phyloP scores from a whole-genome alignment of 1,140 invertebrate species.

The Sinella curviseta region DNA sequence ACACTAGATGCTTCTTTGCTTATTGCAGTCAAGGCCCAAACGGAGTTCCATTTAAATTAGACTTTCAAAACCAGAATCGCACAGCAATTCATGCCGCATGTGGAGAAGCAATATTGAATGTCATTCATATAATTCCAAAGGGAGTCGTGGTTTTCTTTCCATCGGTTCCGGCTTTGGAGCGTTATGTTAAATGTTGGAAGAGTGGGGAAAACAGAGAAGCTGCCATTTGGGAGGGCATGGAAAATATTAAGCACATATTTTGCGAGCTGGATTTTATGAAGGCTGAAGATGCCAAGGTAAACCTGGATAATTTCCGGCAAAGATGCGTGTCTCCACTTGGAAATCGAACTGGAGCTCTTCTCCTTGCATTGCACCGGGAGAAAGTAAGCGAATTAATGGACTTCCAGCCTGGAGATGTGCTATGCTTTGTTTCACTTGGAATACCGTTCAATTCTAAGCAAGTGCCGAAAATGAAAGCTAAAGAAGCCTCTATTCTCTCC shows the following conservation, averaged over 20 bases:
- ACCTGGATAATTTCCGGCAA: neutral
- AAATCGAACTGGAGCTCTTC: neutral
- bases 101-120: neutral
- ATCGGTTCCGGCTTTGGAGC: neutral
- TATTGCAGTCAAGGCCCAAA: neutral
- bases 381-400: neutral
- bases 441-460: neutral
- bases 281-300: neutral
- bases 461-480: neutral
- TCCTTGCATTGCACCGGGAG: neutral
- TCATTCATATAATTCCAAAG: neutral
- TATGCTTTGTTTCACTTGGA: neutral
- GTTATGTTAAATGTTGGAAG: neutral
- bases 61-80: neutral
- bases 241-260: neutral
- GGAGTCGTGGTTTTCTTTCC: neutral
- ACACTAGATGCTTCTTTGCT: neutral
- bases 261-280: neutral
- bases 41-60: neutral
- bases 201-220: neutral
- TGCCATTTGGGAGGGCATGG: neutral
- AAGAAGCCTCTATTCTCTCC: neutral
- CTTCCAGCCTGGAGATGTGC: neutral
- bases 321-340: neutral
- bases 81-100: neutral